Evolutionary conservation across 1,140 invertebrate species (phyloP), one percentile per base, ranked within the genome.

Genomic region (Wiebesia pumilae): DNA sequence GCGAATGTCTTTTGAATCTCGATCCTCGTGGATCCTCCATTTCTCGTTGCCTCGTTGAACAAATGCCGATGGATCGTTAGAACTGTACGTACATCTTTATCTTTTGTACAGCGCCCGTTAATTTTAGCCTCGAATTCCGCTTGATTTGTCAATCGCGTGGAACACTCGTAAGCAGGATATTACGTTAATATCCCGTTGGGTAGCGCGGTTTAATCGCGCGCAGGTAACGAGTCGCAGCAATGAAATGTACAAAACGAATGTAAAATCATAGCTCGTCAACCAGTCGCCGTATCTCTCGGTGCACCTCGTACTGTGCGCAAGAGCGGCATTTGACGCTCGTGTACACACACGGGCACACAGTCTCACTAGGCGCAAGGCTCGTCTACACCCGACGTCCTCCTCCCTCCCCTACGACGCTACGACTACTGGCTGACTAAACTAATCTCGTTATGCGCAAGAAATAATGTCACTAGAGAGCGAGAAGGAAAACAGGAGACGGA

Each of bases 371-470:
- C 51, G 38, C 35, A 10, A 4, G 12, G 1, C 47, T 35, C 7
- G 24, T 9, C 3, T 7, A 35, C 27, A 58, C 62, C 83, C 38
- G 30, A 84, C 58, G 38, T 33, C 62, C 75, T 62, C 81, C 65
- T 75, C 40, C 65, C 24, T 83, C 9, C 10, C 47, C 51, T 9
- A n/a, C 78, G 35, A 19, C 9, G 27, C 43, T 33, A 58, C 79
- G 87, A 90, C 86, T 89, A 88, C 86, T 85, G 87, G 73, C 83
- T 83, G 83, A 88, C 85, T 89, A 88, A 91, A 90, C 88, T 91
- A 91, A 91, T 88, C 88, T 91, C 88, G 88, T 91, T 91, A 91
- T 87, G 78, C 33, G 62, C 73, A 82, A 82, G 87, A 88, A 89
- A 90, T 80, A 86, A 88, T 89, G 90, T 90, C 90, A 89, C 73